Conservation (phyloP, 2,113 vertebrate genomes). For the Serinus canaria region DNA sequence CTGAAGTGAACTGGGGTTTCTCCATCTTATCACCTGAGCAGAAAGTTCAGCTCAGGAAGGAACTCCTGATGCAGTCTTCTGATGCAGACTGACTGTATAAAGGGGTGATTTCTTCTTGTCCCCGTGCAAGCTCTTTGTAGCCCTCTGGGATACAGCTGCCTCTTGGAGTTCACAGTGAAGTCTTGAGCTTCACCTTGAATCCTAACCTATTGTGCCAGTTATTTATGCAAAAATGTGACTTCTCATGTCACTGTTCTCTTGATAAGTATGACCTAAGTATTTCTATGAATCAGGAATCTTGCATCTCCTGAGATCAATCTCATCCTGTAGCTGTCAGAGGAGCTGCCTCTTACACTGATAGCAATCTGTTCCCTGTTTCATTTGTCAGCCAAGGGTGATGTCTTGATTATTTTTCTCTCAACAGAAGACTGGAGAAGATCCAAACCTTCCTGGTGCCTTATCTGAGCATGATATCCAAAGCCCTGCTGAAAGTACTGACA, state of each 20-base stretch:
- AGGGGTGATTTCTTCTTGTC: background rate
- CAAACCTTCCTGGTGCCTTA: slow-evolving; percentile 20
- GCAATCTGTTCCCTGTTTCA: background rate
- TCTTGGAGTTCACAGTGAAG: background rate
- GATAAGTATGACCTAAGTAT: background rate
- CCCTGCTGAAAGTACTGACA: background rate
- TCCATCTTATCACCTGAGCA: background rate
- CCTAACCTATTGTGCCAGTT: background rate
- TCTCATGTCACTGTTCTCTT: background rate
- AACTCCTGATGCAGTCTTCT: background rate
- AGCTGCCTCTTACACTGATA: background rate
- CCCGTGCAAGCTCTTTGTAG: background rate
- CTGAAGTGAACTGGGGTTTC: background rate
- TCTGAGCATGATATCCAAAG: background rate
- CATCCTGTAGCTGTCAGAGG: background rate
- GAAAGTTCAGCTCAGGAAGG: background rate
- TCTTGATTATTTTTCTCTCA: slow-evolving; percentile 26
- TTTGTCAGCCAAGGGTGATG: background rate
- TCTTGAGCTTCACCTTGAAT: background rate
- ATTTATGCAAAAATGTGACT: background rate
- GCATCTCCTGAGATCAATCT: background rate
- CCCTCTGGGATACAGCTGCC: background rate
- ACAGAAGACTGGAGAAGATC: slow-evolving; percentile 7
- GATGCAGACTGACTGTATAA: background rate
- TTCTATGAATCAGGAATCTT: background rate